Base-by-base conservation (phyloP, 2,797 vertebrate genomes). In the Rhinichthys osculus region DNA sequence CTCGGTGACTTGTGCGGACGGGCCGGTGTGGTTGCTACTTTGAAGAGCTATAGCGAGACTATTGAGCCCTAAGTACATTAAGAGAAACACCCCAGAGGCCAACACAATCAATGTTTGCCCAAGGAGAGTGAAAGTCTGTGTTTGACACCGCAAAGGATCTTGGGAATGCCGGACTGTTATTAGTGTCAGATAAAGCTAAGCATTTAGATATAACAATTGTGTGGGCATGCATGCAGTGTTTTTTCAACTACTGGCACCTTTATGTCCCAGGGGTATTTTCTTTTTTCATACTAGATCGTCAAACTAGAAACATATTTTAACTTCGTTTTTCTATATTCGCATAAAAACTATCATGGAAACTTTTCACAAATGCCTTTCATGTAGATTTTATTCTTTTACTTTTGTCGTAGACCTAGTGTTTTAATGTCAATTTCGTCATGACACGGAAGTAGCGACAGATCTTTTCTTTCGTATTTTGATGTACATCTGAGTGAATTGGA, bases 61-160 rank as follows among this genome's bases (percentile, higher is more conserved):
- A 82, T 79, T 87, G 80, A 85, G 70, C 72, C 85, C 70, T 77
- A 85, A 87, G 80, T 78, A 77, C 70, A 85, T 87, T 83, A 82
- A 73, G 69, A 80, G 30, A 78, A 62, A 84, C 82, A 44, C 74
- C 33, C 67, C 35, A 77, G 74, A 81, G 79, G 67, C 67, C 52
- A 62, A 38, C 19, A 44, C 44, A 81, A 82, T 85, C 79, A 78
- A 73, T 87, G 77, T 27, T 67, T 81, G 69, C 59, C 50, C 50
- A 80, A 71, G 71, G 59, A 79, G 42, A 73, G 74, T 82, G 47
- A 82, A 82, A 78, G 86, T 77, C 44, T 85, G 50, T 50, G 54
- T 79, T 44, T 84, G 76, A 83, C 57, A 84, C 67, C 33, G 57
- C 54, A 44, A 67, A 82, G 50, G 17, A 70, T 50, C 74, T 62